Conservation (phyloP, 2,888 invertebrate species). For the Hermaeophaga mercurialis region DNA sequence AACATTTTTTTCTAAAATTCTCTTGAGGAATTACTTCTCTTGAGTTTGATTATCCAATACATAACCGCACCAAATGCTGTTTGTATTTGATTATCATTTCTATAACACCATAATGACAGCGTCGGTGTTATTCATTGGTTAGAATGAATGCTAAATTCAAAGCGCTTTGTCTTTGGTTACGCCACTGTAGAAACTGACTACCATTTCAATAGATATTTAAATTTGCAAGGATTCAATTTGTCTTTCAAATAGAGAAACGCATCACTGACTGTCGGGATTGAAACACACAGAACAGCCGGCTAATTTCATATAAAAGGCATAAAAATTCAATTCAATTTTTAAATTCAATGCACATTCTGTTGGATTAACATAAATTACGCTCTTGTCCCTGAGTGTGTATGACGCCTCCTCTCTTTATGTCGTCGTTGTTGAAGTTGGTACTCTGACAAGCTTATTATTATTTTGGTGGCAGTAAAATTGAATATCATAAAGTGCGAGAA, state of each 20-base stretch:
- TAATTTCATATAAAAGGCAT: conserved; percentile 45
- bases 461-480: background rate
- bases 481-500: no score
- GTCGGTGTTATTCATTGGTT: no score
- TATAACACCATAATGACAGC: background rate
- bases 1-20: no score
- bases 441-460: background rate
- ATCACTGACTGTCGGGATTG: conserved; percentile 27
- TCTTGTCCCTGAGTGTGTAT: background rate
- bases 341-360: conserved; percentile 44
- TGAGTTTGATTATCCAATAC: no score
- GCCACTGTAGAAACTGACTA: background rate
- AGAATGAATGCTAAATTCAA: no score
- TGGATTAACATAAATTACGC: conserved; percentile 41
- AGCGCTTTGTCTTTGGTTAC: background rate
- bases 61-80: no score
- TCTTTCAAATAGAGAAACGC: conserved; percentile 32
- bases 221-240: conserved; percentile 42
- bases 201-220: conserved; percentile 28
- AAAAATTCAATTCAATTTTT: conserved; percentile 48
- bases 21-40: no score
- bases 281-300: conserved; percentile 39
- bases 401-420: background rate
- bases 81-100: no score
- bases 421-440: background rate